Conservation (phyloP, 2,113 vertebrate species). For the Takifugu flavidus region DNA sequence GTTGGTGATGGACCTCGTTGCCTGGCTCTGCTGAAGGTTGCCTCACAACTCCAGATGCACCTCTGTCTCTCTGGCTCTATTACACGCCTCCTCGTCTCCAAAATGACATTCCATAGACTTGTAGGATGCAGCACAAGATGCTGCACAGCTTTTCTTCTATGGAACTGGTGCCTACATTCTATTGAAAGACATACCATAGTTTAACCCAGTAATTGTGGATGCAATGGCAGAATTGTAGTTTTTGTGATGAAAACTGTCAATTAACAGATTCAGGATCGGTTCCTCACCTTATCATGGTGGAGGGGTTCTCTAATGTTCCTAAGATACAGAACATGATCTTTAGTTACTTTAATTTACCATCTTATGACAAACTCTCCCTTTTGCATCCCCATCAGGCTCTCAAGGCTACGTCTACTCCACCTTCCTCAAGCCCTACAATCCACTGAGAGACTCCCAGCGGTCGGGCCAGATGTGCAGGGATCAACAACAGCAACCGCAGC, state of each 20-base stretch:
- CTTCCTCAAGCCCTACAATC: slow-evolving; percentile 91
- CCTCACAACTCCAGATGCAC: slow-evolving; percentile 54
- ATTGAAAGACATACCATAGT: background rate
- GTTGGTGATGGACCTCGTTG: slow-evolving; percentile 15
- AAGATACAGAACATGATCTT: background rate
- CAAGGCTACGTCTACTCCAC: slow-evolving; percentile 93
- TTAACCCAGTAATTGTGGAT: no score
- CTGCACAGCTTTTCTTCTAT: slow-evolving; percentile 18
- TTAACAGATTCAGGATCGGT: no score
- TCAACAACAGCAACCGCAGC: slow-evolving; percentile 30
- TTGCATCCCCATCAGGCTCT: slow-evolving; percentile 62
- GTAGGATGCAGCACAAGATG: slow-evolving; percentile 5
- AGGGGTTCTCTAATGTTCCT: no score
- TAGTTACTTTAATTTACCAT: no score
- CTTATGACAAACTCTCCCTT: slow-evolving; percentile 6
- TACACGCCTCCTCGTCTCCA: no score
- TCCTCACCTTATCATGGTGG: no score
- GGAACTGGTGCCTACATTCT: background rate
- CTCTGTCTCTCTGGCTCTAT: slow-evolving; percentile 39
- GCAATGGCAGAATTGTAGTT: no score
- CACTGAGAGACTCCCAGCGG: slow-evolving; percentile 74
- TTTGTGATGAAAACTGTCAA: no score
- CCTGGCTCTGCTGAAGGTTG: slow-evolving; percentile 58
- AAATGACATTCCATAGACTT: no score
- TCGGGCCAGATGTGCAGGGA: slow-evolving; percentile 32